Conservation (phyloP, 2,797 vertebrate species). For the Microhierax caerulescens region DNA sequence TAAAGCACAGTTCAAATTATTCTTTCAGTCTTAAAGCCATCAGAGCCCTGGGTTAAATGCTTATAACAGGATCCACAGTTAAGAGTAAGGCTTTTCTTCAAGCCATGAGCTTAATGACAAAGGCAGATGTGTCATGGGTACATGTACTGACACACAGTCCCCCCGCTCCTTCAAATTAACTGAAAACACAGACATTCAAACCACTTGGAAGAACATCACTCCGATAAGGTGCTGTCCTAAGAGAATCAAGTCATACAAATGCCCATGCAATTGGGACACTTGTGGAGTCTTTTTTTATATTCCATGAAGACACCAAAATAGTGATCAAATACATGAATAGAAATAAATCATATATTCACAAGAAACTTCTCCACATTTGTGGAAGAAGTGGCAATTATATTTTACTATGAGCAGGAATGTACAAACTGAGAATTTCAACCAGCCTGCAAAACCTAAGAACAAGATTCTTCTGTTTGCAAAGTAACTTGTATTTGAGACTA, state of each 20-base stretch:
- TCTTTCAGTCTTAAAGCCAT: background rate
- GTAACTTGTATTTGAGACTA: background rate
- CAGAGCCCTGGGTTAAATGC: background rate
- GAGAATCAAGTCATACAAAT: background rate
- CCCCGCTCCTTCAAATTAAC: background rate
- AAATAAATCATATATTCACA: background rate
- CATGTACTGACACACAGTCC: background rate
- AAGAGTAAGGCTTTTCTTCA: background rate
- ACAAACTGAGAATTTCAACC: background rate
- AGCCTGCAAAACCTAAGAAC: background rate
- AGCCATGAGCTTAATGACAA: background rate
- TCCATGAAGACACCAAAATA: background rate
- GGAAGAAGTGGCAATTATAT: background rate
- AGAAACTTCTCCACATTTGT: background rate
- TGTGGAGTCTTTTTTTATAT: background rate
- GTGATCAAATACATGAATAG: background rate
- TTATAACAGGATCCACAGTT: background rate
- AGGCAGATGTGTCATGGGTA: background rate
- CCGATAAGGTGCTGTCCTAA: background rate
- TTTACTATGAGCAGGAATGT: background rate
- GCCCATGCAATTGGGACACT: background rate
- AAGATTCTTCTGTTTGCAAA: conserved; percentile 18
- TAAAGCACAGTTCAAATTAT: background rate
- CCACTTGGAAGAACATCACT: background rate
- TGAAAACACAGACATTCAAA: background rate